These are phyloP conservation scores for Apostichopus californicus DNA, from an alignment of 35 echinoderm and acorn worm genomes.

Conservation along the genomic window DNA sequence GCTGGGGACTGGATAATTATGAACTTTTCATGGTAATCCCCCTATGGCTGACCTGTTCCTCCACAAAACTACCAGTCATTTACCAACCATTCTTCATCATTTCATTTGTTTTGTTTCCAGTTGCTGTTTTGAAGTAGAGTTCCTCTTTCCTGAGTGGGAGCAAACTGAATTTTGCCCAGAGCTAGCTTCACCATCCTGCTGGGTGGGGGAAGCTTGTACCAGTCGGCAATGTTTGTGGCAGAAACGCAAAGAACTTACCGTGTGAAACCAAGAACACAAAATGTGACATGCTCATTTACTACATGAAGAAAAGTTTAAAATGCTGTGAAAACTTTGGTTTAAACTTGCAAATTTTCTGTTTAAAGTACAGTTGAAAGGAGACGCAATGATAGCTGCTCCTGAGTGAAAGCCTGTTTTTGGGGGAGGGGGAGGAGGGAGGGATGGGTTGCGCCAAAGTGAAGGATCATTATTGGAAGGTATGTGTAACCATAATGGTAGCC, in stretches of 20 bases:
- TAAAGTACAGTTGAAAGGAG: background rate
- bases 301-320: background rate
- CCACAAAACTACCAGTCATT: background rate
- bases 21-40: too few species aligned
- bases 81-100: background rate
- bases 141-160: background rate
- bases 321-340: constrained; percentile 7
- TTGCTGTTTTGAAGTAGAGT: constrained; percentile 13
- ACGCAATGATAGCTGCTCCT: background rate
- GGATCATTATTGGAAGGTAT: background rate
- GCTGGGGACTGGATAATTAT: too few species aligned
- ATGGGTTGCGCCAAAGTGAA: background rate
- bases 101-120: background rate
- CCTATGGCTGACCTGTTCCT: background rate
- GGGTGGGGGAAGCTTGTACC: background rate
- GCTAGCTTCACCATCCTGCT: background rate
- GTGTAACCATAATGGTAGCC: background rate
- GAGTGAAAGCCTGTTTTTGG: background rate
- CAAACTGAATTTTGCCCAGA: background rate
- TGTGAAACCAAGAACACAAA: background rate
- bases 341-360: constrained; percentile 10
- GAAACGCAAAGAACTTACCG: background rate
- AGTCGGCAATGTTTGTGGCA: background rate
- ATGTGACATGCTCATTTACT: background rate
- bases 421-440: background rate